A percentile compares a stretch with the other conserved stretches of the same genome.
Evolutionary conservation across 2,797 vertebrate genomes (phyloP).

Genomic region (Moxostoma hubbsi): DNA sequence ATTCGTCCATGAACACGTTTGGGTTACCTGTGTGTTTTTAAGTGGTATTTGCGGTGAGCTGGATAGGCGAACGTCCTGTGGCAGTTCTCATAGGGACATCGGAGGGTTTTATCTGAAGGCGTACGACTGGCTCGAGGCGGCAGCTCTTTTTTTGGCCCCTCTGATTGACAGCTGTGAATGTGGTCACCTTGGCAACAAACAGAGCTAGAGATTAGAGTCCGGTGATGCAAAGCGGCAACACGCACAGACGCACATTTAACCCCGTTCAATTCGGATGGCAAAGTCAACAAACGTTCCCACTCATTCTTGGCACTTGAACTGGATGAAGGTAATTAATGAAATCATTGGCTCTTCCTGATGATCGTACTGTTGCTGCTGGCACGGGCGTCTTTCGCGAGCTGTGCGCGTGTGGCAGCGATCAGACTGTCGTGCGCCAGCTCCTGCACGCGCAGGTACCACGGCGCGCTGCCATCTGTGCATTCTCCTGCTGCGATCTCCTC

Average conservation of each 20-base stretch:
- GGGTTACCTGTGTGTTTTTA: conserved; percentile 94
- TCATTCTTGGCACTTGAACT: no score
- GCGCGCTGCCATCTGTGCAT: conserved; percentile 73
- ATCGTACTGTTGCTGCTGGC: conserved; percentile 83
- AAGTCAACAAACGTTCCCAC: no score
- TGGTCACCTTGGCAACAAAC: conserved; percentile 84
- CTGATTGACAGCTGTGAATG: conserved; percentile 83
- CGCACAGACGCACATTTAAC: no score
- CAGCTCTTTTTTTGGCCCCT: conserved; percentile 82
- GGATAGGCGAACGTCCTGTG: conserved; percentile 95
- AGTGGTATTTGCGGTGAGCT: conserved; percentile 96
- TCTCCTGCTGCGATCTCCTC: conserved; percentile 89
- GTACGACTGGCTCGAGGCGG: conserved; percentile 75
- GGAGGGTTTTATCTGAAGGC: conserved; percentile 87
- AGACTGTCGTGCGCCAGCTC: conserved; percentile 98
- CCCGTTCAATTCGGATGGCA: no score
- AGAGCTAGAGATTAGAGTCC: not conserved
- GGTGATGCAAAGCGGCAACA: no score
- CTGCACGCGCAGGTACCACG: conserved; percentile 97
- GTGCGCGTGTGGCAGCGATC: conserved; percentile 95
- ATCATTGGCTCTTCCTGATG: no score
- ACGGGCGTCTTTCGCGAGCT: conserved; percentile 91
- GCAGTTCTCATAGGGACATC: conserved; percentile 94
- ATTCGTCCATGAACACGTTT: no score
- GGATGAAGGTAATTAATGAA: no score